phyloP scores from a whole-genome alignment of 2,113 vertebrate genomes.

The Mormoops blainvillei region DNA sequence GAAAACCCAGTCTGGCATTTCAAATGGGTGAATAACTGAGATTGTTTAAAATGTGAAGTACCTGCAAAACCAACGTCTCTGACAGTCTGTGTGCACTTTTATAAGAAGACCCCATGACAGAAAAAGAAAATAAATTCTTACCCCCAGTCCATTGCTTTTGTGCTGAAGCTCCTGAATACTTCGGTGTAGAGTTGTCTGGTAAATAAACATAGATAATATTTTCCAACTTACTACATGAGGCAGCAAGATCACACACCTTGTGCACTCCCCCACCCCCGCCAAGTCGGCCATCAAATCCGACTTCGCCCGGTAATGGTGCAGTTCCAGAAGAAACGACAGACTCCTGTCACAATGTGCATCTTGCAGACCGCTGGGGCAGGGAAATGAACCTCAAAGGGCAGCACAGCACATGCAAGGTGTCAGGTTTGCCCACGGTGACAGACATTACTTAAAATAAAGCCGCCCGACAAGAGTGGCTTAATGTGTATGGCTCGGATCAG shows the following conservation, averaged over 20 bases:
- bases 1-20: not conserved
- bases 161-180: slow-evolving; percentile 86
- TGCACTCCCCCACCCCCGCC: rapidly evolving
- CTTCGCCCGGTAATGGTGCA: not conserved
- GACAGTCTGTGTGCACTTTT: not conserved
- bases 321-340: not conserved
- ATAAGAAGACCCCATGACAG: not conserved
- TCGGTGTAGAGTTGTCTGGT: slow-evolving; percentile 85
- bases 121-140: slow-evolving; percentile 73
- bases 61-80: not conserved
- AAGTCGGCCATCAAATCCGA: not conserved
- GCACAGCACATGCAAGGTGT: rapidly evolving
- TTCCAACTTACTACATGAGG: not conserved
- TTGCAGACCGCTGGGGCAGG: not conserved
- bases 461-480: not conserved
- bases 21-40: not conserved
- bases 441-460: not conserved
- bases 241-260: not conserved
- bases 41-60: not conserved
- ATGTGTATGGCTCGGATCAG: not conserved
- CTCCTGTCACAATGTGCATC: rapidly evolving
- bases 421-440: not conserved
- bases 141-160: slow-evolving; percentile 83
- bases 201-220: slow-evolving; percentile 19
- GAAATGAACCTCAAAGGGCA: not conserved